These are phyloP conservation scores for Hybognathus amarus DNA, from an alignment of 2,797 vertebrate genomes.

Conservation along the genomic window DNA sequence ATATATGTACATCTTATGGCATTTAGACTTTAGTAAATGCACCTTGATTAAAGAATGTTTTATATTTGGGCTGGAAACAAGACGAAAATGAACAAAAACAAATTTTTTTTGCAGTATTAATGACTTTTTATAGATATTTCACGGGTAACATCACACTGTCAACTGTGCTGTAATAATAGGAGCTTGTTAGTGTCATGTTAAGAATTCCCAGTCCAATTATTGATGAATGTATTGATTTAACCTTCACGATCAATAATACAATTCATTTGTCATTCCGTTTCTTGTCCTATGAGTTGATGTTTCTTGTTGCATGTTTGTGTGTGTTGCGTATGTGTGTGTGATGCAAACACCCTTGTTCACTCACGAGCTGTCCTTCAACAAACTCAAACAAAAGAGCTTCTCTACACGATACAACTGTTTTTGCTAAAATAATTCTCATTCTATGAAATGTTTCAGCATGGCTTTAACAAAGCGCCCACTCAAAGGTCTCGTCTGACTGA, in stretches of 20 bases:
- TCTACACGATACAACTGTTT: conserved; percentile 66
- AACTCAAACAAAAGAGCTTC: conserved; percentile 27
- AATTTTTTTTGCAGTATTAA: neutral
- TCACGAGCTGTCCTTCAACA: conserved; percentile 3
- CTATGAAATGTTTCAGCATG: conserved; percentile 48
- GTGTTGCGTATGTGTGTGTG: neutral
- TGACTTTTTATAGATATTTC: neutral
- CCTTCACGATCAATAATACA: conserved; percentile 47
- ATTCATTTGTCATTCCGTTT: conserved; percentile 28
- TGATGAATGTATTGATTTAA: conserved; percentile 54
- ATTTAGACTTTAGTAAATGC: too few species aligned
- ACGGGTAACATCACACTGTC: neutral
- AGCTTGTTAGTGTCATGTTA: neutral
- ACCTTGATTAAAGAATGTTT: too few species aligned
- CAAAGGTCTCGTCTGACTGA: conserved; percentile 33
- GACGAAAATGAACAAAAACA: too few species aligned
- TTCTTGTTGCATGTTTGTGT: conserved; percentile 13
- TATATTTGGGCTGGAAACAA: too few species aligned
- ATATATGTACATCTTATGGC: too few species aligned
- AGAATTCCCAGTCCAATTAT: neutral
- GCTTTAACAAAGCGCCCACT: conserved; percentile 56
- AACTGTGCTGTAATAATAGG: neutral
- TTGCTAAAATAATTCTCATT: conserved; percentile 60
- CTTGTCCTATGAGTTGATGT: conserved; percentile 5
- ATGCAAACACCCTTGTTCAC: conserved; percentile 64